Evolutionary conservation across 2,797 vertebrate genomes (phyloP), one percentile per base, ranked within the genome.

Genomic region (Clarias laeviceps): DNA sequence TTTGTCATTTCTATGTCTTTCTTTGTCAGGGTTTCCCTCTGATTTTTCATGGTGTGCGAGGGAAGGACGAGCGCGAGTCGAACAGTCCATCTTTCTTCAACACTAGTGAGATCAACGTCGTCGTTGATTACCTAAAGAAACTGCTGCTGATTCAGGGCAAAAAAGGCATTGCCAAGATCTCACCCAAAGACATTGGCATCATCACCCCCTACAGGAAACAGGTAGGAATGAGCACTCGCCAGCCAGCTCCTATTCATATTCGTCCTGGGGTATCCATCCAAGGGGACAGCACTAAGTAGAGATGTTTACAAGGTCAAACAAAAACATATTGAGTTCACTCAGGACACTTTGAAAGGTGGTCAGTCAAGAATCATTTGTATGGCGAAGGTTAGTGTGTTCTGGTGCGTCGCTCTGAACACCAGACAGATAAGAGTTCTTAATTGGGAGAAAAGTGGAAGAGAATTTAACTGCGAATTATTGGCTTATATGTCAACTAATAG

Each of bases 141-240:
- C 96, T 99, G 83, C 91, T 99, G 88, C 40, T 93, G 85, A 90
- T 93, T 0, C 92, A 74, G 8, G 95, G 95, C 88, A 97, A 94
- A 91, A 96, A 79, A 3, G 93, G 96, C 5, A 84, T 93, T 80
- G 84, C 90, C 1, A 92, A 27, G 0, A 89, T 97, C 85, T 83
- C 89, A 0, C 95, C 97, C 57, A 92, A 29, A 88, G 96, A 97
- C 1, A 95, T 99, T 0, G 97, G 98, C 40, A 94, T 99, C 90
- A 98, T 99, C 83, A 93, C 98, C 79, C 98, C 98, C 40, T 99
- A 98, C 93, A 97, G 97, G 90, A 99, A 98, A 88, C 98, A 99
- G 97, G 97, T 98, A 72, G 74, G 91, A 50, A 50, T 9, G 0
- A 56, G 24, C 17, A 70, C 2, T 37, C 7, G 1, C 8, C 61